Evolutionary conservation across 1,140 invertebrate genomes (phyloP).

Genomic region (Brachionus rubens): DNA sequence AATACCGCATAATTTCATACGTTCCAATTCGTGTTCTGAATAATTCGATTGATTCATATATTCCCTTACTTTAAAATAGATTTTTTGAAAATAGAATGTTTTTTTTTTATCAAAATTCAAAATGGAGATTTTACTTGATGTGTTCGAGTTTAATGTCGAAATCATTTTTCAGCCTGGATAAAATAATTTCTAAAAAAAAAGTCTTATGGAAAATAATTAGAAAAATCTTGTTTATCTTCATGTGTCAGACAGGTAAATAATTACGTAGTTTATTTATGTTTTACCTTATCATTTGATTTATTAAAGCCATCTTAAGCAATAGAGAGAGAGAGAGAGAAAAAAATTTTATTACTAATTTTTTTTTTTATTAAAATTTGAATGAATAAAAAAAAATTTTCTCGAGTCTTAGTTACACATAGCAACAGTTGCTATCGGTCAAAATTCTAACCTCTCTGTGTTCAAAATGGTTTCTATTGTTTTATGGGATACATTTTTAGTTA

Average conservation of each 20-base stretch:
- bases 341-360: neutral
- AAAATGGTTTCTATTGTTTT: no score
- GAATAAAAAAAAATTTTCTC: neutral
- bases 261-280: no score
- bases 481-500: no score
- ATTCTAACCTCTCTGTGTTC: no score
- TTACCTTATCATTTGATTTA: conserved; percentile 12
- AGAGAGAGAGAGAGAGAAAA: neutral
- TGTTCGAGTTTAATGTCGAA: conserved; percentile 6
- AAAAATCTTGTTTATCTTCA: no score
- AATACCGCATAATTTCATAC: conserved; percentile 41
- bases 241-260: no score
- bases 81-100: no score
- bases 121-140: neutral
- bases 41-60: neutral
- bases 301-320: neutral
- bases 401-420: neutral
- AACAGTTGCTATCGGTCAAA: conserved; percentile 45
- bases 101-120: no score
- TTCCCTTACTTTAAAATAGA: neutral
- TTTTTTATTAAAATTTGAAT: neutral
- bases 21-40: conserved; percentile 19
- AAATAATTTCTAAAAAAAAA: conserved; percentile 6
- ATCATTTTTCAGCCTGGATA: neutral
- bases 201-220: neutral